These are phyloP conservation scores for Heteractis magnifica DNA, from an alignment of 92 coral and sea anemone genomes.

Conservation along the genomic window DNA sequence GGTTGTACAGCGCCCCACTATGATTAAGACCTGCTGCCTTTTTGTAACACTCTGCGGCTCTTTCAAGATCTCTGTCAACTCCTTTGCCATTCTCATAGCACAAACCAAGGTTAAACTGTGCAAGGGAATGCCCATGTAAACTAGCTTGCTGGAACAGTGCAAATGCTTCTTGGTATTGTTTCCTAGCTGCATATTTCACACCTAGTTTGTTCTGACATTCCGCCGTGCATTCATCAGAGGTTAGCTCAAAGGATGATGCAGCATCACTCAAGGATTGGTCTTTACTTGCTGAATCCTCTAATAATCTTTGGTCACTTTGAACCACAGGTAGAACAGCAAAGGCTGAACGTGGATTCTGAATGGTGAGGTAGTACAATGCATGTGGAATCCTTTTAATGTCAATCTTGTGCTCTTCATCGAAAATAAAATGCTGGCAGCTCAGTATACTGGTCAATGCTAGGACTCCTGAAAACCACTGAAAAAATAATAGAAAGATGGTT, in stretches of 20 bases:
- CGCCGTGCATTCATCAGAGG: constrained; percentile 83
- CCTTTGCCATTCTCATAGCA: constrained; percentile 97
- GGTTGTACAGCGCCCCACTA: constrained; percentile 73
- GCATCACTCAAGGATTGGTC: constrained; percentile 75
- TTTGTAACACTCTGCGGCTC: constrained; percentile 72
- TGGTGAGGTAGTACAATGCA: constrained; percentile 47
- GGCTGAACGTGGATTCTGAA: constrained; percentile 45
- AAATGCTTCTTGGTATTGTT: constrained; percentile 78
- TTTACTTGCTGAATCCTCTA: constrained; percentile 35
- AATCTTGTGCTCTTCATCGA: constrained; percentile 64
- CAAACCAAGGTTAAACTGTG: constrained; percentile 92
- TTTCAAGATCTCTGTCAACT: constrained; percentile 58
- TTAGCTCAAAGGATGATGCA: constrained; percentile 67
- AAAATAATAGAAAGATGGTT: not conserved
- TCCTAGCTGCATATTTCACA: constrained; percentile 75
- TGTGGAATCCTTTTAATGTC: constrained; percentile 59
- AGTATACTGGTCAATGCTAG: constrained; percentile 81
- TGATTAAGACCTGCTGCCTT: constrained; percentile 66
- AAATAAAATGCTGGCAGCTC: constrained; percentile 64
- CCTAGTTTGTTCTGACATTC: constrained; percentile 91
- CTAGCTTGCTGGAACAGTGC: constrained; percentile 80
- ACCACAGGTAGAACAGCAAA: constrained; percentile 60
- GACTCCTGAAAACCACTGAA: constrained; percentile 90
- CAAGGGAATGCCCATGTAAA: constrained; percentile 81
- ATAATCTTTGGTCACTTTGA: constrained; percentile 15